phyloP scores from a whole-genome alignment of 2,113 vertebrate genomes.

The Eretmodus cyanostictus region DNA sequence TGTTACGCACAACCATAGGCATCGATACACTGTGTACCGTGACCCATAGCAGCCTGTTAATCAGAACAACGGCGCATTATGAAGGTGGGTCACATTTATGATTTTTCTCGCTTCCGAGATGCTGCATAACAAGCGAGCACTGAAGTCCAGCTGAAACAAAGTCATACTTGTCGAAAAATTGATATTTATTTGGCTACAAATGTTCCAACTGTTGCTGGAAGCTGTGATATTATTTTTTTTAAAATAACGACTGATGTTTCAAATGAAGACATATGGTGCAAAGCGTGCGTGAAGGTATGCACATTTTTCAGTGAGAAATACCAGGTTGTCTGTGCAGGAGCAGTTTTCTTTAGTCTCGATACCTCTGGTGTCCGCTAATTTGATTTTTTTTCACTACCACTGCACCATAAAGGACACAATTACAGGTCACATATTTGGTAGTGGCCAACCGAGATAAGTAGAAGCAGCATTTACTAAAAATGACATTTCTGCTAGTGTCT shows the following conservation, averaged over 20 bases:
- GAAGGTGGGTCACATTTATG: constrained; percentile 2
- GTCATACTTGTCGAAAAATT: neutral
- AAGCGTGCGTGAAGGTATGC: constrained; percentile 6
- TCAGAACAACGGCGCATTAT: constrained; percentile 1
- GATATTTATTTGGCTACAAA: neutral
- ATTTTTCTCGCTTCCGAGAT: neutral
- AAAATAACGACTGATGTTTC: neutral
- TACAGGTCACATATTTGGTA: constrained; percentile 26
- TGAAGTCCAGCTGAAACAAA: neutral
- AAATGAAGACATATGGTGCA: neutral
- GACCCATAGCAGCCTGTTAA: neutral
- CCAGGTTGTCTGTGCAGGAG: neutral
- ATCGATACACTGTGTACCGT: neutral
- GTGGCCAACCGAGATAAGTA: constrained; percentile 8
- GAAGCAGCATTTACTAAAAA: neutral
- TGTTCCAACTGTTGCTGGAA: neutral
- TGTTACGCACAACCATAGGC: constrained; percentile 2
- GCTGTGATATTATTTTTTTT: neutral
- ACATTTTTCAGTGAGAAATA: neutral
- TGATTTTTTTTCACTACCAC: neutral
- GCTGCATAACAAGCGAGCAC: neutral
- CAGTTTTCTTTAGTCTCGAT: neutral
- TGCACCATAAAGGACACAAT: neutral
- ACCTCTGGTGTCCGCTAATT: neutral
- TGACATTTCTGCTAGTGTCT: neutral